phyloP scores from a whole-genome alignment of 1,140 invertebrate genomes.

The Heliconius eleuchia region DNA sequence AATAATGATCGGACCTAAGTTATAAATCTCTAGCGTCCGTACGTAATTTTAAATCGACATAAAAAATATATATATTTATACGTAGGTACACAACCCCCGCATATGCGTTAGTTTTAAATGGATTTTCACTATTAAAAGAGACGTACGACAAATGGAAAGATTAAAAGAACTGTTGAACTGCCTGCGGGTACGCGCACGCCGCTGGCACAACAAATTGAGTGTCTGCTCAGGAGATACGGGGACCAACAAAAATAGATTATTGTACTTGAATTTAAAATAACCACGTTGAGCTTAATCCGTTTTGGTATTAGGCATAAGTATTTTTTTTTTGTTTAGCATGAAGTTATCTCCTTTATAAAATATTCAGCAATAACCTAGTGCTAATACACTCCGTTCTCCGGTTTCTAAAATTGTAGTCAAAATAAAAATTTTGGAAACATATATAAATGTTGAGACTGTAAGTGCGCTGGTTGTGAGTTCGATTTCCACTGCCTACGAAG shows the following conservation, averaged over 20 bases:
- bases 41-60: slow-evolving; percentile 49
- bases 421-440: too few relatives aligned
- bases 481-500: too few relatives aligned
- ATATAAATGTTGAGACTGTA: too few relatives aligned
- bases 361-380: too few relatives aligned
- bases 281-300: neutral
- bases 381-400: too few relatives aligned
- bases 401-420: too few relatives aligned
- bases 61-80: slow-evolving; percentile 39
- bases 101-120: slow-evolving; percentile 57
- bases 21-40: slow-evolving; percentile 45
- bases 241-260: slow-evolving; percentile 20
- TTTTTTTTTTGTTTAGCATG: neutral
- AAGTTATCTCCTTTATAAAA: too few relatives aligned
- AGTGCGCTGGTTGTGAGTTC: too few relatives aligned
- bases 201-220: slow-evolving; percentile 32
- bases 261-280: slow-evolving; percentile 9
- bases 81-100: slow-evolving; percentile 47
- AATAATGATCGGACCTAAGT: slow-evolving; percentile 44
- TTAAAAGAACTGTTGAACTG: slow-evolving; percentile 55
- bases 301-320: neutral
- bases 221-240: slow-evolving; percentile 23
- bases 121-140: slow-evolving; percentile 63
- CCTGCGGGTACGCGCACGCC: slow-evolving; percentile 54
- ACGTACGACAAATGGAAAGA: slow-evolving; percentile 66